Conservation (phyloP, 2,797 vertebrate genomes). For the Diceros bicornis region DNA sequence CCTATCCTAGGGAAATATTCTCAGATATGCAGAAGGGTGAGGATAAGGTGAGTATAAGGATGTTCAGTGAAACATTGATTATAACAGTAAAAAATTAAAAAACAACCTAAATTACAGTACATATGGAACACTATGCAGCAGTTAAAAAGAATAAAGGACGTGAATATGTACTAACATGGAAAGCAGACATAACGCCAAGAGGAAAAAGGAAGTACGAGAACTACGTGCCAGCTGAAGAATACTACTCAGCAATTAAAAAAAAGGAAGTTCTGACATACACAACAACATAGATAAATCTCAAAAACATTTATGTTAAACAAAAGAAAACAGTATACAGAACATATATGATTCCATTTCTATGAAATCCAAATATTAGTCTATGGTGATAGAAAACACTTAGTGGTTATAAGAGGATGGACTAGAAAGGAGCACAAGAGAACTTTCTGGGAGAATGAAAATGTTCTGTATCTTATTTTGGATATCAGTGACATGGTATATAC, state of each 20-base stretch:
- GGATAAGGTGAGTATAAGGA: background rate
- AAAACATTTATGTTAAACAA: slow-evolving; percentile 5
- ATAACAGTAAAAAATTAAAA: background rate
- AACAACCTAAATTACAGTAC: background rate
- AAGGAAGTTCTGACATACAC: background rate
- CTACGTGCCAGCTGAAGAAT: background rate
- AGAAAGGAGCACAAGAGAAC: slow-evolving; percentile 1
- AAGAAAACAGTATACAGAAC: background rate
- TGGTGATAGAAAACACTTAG: background rate
- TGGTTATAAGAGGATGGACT: background rate
- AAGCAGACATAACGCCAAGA: background rate
- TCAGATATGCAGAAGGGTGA: background rate
- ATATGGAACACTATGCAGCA: background rate
- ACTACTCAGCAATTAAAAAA: background rate
- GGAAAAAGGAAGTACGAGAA: background rate
- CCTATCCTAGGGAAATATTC: background rate
- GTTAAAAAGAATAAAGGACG: background rate
- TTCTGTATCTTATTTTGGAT: slow-evolving; percentile 20
- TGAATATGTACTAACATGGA: background rate
- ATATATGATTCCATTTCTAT: background rate
- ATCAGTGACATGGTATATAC: background rate
- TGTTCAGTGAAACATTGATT: background rate
- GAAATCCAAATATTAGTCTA: background rate
- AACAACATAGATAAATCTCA: background rate
- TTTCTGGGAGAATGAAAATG: slow-evolving; percentile 18